Evolutionary conservation across 2,113 vertebrate species (phyloP).

Genomic region (Oryzias melastigma): DNA sequence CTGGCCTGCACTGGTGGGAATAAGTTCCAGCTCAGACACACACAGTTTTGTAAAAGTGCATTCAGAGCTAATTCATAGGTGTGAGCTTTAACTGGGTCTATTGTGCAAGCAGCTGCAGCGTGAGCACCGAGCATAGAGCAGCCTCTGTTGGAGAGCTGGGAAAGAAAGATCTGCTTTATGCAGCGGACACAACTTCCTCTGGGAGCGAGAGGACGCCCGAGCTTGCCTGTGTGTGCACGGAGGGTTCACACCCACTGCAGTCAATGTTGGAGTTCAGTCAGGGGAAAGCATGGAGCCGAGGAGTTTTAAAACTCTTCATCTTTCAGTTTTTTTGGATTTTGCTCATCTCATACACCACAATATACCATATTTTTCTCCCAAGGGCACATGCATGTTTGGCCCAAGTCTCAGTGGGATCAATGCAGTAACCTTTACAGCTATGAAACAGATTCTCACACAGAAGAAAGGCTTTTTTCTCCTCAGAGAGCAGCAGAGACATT

Average conservation of each 20-base stretch:
- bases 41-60: slow-evolving; percentile 32
- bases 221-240: slow-evolving; percentile 2
- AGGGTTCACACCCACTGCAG: slow-evolving; percentile 27
- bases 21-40: background rate
- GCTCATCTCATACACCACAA: background rate
- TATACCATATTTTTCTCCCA: background rate
- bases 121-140: slow-evolving; percentile 55
- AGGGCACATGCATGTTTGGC: background rate
- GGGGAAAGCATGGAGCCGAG: background rate
- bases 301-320: slow-evolving; percentile 7
- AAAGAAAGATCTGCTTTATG: slow-evolving; percentile 68
- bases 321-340: slow-evolving; percentile 3
- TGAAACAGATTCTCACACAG: slow-evolving; percentile 10
- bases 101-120: slow-evolving; percentile 68
- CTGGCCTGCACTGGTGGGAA: slow-evolving; percentile 36
- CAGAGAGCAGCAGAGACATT: slow-evolving; percentile 23
- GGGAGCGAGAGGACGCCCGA: slow-evolving; percentile 32
- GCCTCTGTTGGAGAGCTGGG: slow-evolving; percentile 58
- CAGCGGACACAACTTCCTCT: slow-evolving; percentile 59
- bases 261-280: slow-evolving; percentile 4
- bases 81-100: slow-evolving; percentile 65
- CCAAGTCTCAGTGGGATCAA: slow-evolving; percentile 1
- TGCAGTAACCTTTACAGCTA: slow-evolving; percentile 7
- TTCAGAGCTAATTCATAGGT: slow-evolving; percentile 62
- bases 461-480: slow-evolving; percentile 14